Conservation (phyloP, 2,888 invertebrate species). For the Invenusta paracnida region DNA sequence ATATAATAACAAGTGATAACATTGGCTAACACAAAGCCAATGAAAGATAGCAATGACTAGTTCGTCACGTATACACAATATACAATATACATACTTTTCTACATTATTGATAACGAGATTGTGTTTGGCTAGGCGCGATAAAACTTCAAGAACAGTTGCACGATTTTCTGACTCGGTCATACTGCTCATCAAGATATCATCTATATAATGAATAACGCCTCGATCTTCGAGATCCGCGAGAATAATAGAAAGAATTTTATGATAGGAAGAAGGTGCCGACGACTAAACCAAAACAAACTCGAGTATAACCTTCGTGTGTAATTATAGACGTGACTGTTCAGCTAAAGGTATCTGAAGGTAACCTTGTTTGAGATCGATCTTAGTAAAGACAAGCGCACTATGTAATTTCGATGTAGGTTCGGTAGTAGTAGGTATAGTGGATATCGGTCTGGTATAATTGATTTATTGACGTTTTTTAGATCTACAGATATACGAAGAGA, state of each 20-base stretch:
- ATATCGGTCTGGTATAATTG: background rate
- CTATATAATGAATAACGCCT: constrained; percentile 20
- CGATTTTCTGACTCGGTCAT: background rate
- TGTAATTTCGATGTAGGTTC: background rate
- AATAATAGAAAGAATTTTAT: constrained; percentile 18
- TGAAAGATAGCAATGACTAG: too few relatives aligned
- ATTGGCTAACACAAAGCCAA: too few relatives aligned
- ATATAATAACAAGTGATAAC: too few relatives aligned
- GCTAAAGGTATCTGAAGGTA: background rate
- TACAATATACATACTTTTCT: too few relatives aligned
- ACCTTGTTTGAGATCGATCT: background rate
- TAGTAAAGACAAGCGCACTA: background rate
- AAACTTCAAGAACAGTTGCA: background rate
- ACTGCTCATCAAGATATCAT: constrained; percentile 1
- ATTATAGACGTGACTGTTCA: constrained; percentile 9
- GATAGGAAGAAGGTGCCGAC: constrained; percentile 14
- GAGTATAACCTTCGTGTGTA: constrained; percentile 28
- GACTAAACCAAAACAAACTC: constrained; percentile 27
- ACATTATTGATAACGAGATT: constrained; percentile 27
- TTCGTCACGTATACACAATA: too few relatives aligned
- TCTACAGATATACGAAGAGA: too few relatives aligned
- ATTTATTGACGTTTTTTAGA: too few relatives aligned
- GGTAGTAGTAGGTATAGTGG: background rate
- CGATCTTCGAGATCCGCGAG: background rate
- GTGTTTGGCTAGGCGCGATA: constrained; percentile 15